These are phyloP conservation scores for Silvanus unidentatus DNA, from an alignment of 2,888 invertebrate species.

Conservation along the genomic window DNA sequence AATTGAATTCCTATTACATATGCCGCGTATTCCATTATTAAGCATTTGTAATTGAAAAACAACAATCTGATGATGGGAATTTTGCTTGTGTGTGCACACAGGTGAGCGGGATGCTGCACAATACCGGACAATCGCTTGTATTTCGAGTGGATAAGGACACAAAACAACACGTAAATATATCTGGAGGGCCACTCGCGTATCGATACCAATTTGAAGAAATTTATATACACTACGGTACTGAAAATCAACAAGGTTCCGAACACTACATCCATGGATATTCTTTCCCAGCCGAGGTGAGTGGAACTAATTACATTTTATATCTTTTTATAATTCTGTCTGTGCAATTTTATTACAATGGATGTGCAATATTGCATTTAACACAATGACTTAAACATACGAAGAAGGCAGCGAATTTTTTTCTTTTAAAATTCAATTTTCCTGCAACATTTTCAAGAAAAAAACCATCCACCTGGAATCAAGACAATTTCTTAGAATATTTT, in stretches of 20 bases:
- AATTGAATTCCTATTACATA: no score
- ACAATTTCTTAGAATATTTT: no score
- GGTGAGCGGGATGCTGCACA: conserved; percentile 84
- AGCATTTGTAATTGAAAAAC: no score
- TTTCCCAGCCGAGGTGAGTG: conserved; percentile 94
- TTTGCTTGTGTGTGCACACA: conserved; percentile 40
- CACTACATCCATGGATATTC: conserved; percentile 91
- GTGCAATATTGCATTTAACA: no score
- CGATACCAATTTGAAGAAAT: conserved; percentile 93
- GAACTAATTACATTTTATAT: background rate
- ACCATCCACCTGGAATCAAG: no score
- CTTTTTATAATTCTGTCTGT: background rate
- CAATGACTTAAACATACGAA: no score
- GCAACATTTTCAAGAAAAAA: no score
- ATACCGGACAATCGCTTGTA: conserved; percentile 91
- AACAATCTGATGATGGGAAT: no score
- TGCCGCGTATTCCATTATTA: no score
- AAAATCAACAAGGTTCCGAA: conserved; percentile 88
- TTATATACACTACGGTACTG: conserved; percentile 90
- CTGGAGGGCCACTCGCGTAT: conserved; percentile 93
- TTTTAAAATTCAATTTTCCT: no score
- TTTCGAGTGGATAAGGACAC: conserved; percentile 87
- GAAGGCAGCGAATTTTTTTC: no score
- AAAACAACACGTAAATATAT: conserved; percentile 89
- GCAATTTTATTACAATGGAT: no score